phyloP scores from a whole-genome alignment of 92 coral and sea anemone genomes.

The Paragorgia papillata region DNA sequence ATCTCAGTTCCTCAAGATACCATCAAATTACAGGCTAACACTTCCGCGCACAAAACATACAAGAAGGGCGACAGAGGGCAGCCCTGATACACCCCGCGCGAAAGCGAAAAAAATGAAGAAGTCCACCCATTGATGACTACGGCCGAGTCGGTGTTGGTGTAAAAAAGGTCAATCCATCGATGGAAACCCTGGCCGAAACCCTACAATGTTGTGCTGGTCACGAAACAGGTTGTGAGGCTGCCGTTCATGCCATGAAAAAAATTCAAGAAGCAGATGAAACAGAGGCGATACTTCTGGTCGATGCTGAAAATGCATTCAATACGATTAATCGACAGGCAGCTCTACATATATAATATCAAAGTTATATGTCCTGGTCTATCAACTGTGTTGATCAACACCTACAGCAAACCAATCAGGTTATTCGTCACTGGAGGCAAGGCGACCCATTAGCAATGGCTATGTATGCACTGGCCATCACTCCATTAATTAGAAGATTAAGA shows the following conservation, averaged over 20 bases:
- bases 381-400: not conserved
- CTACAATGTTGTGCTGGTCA: conserved; percentile 20
- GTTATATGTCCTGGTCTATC: not conserved
- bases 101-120: too few species aligned
- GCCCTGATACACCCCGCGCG: too few species aligned
- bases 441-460: not conserved
- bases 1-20: too few species aligned
- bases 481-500: too few species aligned
- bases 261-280: not conserved
- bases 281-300: not conserved
- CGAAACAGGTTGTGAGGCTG: conserved; percentile 3
- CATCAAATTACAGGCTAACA: too few species aligned
- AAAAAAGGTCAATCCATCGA: too few species aligned
- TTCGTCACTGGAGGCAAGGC: not conserved
- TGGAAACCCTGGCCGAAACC: too few species aligned
- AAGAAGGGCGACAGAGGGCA: too few species aligned
- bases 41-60: too few species aligned
- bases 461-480: not conserved
- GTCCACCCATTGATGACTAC: too few species aligned
- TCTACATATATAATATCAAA: not conserved
- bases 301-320: conserved; percentile 17
- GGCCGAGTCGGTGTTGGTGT: too few species aligned
- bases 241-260: conserved; percentile 2
- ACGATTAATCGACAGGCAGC: not conserved
- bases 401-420: not conserved